phyloP scores from a whole-genome alignment of 1,140 invertebrate species.

The Plodia interpunctella region DNA sequence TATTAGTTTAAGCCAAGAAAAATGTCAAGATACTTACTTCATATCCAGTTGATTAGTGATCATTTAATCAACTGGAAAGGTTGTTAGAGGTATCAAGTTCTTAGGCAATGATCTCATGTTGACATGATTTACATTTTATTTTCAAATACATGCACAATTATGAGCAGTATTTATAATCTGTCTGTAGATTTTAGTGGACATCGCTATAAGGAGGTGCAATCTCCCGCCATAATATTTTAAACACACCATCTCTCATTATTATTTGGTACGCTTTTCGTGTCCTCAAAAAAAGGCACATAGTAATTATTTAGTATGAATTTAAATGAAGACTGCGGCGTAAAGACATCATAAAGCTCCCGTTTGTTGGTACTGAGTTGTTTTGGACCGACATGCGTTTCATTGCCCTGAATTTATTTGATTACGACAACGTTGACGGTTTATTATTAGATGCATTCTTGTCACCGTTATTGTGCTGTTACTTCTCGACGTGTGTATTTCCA shows the following conservation, averaged over 20 bases:
- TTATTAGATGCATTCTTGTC: conserved; percentile 11
- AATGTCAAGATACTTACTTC: too few species aligned
- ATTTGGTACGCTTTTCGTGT: neutral
- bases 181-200: too few species aligned
- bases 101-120: too few species aligned
- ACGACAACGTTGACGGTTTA: conserved; percentile 27
- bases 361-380: conserved; percentile 33
- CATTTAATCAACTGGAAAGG: too few species aligned
- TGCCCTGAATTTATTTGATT: conserved; percentile 35
- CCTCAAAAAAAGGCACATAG: conserved; percentile 1
- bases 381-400: conserved; percentile 27
- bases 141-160: too few species aligned
- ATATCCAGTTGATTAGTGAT: too few species aligned
- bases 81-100: too few species aligned
- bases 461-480: neutral
- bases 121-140: too few species aligned
- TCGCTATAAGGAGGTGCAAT: neutral
- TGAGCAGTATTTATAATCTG: too few species aligned
- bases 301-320: conserved; percentile 11
- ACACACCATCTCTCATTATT: neutral
- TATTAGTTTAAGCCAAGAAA: too few species aligned
- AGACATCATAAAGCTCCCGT: conserved; percentile 21
- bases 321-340: conserved; percentile 16
- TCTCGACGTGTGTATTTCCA: neutral
- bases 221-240: neutral